Evolutionary conservation across 2,113 vertebrate species (phyloP).

Genomic region (Eurystomus gularis): DNA sequence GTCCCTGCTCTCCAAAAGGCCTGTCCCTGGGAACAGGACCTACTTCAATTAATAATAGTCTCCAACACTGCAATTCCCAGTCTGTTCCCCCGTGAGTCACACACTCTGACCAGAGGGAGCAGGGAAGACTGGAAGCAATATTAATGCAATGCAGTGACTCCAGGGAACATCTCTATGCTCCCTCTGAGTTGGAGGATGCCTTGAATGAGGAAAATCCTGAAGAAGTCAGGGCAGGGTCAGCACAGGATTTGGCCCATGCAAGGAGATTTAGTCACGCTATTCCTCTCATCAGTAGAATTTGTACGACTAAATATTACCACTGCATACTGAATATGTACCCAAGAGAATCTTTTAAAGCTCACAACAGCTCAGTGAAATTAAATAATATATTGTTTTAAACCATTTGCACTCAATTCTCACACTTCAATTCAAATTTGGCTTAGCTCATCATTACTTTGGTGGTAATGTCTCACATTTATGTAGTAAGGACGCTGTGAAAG

Average conservation of each 20-base stretch:
- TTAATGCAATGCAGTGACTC: not conserved
- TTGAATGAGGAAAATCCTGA: not conserved
- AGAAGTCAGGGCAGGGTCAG: not conserved
- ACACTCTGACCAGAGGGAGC: not conserved
- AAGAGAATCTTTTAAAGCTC: not conserved
- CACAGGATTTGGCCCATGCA: not conserved
- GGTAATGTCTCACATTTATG: not conserved
- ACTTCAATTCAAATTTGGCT: not conserved
- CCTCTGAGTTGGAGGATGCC: accelerated
- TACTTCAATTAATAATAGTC: not conserved
- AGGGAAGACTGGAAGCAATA: not conserved
- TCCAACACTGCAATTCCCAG: not conserved
- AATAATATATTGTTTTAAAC: not conserved
- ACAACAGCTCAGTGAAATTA: not conserved
- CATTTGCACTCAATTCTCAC: not conserved
- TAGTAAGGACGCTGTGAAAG: not conserved
- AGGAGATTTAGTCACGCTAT: not conserved
- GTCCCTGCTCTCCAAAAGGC: not conserved
- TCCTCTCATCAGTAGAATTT: not conserved
- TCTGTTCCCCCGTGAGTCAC: not conserved
- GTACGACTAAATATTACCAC: not conserved
- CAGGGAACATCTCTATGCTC: not conserved
- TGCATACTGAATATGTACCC: not conserved
- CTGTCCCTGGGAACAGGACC: not conserved
- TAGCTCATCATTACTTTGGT: not conserved